Evolutionary conservation across 2,113 vertebrate genomes (phyloP), one percentile per base, ranked within the genome.

Genomic region (Suncus etruscus): DNA sequence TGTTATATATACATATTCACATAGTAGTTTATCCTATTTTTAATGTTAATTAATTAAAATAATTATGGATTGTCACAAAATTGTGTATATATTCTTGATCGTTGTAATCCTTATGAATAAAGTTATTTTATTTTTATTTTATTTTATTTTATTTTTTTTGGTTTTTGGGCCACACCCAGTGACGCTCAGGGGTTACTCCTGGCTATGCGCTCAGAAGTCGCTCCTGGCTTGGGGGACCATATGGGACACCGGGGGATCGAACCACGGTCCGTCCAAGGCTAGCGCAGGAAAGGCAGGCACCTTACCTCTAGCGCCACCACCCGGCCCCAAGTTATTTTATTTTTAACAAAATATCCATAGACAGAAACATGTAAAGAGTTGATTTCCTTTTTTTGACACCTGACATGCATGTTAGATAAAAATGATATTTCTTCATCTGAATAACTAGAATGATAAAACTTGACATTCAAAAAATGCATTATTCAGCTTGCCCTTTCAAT

Each of bases 381-480:
- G 58, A 16, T 45, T 27, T 25, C 63, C 79, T 88, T 45, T 22
- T 87, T 85, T 76, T 31, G 31, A 15, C 16, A 9, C 66, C 0
- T 77, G 54, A 66, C 72, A 82, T 6, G 87, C 73, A 63, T 65
- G n/a, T 73, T 74, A 76, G 48, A 87, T 68, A 1, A 0, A 12
- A 22, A 54, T 73, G 58, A n/a, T 80, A 87, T 76, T 80, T 82
- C 76, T 91, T 54, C 66, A 70, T 69, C 72, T 91, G 74, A 87
- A 80, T 31, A 92, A 79, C 22, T 18, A 86, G 58, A 90, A 78
- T 75, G 31, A 51, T 83, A 83, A 81, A 73, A 50, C 79, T 54
- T 95, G 78, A 85, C 79, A 69, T 66, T 95, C 72, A 83, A 47
- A 87, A 91, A 89, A 90, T 50, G 20, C 58, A 69, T 94, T 94